These are phyloP conservation scores for Berghia stephanieae DNA, from an alignment of 1,140 invertebrate species.

Conservation along the genomic window DNA sequence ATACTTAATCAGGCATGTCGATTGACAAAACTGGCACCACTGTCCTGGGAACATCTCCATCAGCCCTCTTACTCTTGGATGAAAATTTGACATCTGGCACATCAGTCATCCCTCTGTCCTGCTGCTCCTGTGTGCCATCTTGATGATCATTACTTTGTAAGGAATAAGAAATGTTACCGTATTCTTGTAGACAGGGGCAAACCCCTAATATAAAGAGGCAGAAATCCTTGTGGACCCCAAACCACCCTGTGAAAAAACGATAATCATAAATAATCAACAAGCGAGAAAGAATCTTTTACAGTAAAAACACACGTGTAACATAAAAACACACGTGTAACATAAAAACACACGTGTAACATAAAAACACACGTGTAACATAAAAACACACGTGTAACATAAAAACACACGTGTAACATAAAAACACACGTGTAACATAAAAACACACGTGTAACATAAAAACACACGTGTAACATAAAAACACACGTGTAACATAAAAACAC, in stretches of 20 bases:
- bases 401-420: too few relatives aligned
- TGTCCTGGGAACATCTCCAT: conserved; percentile 50
- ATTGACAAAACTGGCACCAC: conserved; percentile 62
- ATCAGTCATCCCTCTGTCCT: conserved; percentile 32
- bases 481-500: too few relatives aligned
- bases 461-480: too few relatives aligned
- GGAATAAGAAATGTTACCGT: conserved; percentile 96
- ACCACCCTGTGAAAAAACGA: conserved; percentile 85
- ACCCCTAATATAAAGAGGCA: conserved; percentile 92
- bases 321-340: too few relatives aligned
- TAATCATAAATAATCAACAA: neutral
- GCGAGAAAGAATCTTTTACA: too few relatives aligned
- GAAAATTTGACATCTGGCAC: conserved; percentile 18
- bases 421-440: too few relatives aligned
- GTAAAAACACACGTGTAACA: too few relatives aligned
- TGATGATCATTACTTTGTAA: conserved; percentile 63
- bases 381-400: too few relatives aligned
- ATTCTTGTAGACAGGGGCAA: conserved; percentile 95
- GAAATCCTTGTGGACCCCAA: conserved; percentile 96
- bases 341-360: too few relatives aligned
- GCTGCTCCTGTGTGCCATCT: conserved; percentile 17
- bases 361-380: too few relatives aligned
- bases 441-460: too few relatives aligned
- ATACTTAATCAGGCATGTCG: conserved; percentile 60
- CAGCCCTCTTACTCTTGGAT: conserved; percentile 37